Evolutionary conservation across 2,113 vertebrate genomes (phyloP).

Genomic region (Halcyon malimbica): DNA sequence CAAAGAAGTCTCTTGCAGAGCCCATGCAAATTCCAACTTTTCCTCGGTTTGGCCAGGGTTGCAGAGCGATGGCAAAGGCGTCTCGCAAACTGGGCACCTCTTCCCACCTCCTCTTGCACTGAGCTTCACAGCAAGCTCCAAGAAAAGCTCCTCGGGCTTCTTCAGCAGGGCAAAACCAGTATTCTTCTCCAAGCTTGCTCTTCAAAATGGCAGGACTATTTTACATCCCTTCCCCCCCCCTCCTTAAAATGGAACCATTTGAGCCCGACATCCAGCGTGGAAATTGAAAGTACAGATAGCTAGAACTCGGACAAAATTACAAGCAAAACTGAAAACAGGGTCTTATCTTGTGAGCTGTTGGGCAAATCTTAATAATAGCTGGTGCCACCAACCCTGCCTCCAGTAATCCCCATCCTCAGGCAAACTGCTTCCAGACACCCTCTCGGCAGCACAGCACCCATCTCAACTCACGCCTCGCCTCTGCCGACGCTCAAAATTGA

Average conservation of each 20-base stretch:
- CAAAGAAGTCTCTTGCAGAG: constrained; percentile 7
- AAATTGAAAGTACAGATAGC: neutral
- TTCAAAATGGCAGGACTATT: neutral
- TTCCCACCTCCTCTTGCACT: neutral
- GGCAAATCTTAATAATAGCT: neutral
- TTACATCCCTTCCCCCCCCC: accelerated
- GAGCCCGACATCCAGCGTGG: neutral
- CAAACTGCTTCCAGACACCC: constrained; percentile 54
- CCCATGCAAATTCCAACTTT: neutral
- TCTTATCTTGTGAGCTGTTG: neutral
- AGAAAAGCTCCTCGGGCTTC: neutral
- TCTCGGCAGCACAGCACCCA: neutral
- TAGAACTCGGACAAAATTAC: constrained; percentile 23
- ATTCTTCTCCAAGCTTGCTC: neutral
- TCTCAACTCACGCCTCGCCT: neutral
- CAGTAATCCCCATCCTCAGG: constrained; percentile 15
- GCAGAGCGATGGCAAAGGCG: neutral
- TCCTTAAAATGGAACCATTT: neutral
- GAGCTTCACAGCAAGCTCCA: neutral
- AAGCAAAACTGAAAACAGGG: neutral
- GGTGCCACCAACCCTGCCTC: neutral
- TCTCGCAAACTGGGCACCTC: neutral
- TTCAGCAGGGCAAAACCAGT: neutral
- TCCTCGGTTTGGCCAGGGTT: neutral
- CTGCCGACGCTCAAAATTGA: neutral